Evolutionary conservation across 2,888 invertebrate species (phyloP).

Genomic region (Caenorhabditis doughertyi): DNA sequence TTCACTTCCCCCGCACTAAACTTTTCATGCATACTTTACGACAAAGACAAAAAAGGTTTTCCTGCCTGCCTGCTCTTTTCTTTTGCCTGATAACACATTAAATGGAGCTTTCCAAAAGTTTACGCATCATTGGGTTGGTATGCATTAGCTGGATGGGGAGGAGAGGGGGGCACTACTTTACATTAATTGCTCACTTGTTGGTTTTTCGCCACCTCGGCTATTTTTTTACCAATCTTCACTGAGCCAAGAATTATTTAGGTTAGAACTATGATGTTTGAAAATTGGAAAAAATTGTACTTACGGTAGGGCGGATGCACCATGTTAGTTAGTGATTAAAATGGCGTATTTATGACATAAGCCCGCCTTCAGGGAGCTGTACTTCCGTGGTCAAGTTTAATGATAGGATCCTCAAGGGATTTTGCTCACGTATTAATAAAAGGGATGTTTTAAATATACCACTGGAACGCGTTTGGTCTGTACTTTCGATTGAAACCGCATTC

Average conservation of each 20-base stretch:
- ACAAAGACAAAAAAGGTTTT: slow-evolving; percentile 15
- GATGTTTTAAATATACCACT: no score
- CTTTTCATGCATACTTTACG: slow-evolving; percentile 38
- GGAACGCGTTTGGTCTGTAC: no score
- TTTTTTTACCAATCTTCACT: no score
- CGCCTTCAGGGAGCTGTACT: no score
- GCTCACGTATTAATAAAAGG: no score
- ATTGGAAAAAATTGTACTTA: no score
- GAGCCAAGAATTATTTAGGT: neutral
- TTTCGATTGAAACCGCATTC: no score
- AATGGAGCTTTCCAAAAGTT: slow-evolving; percentile 44
- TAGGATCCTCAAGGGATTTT: no score
- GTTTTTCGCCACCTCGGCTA: slow-evolving; percentile 17
- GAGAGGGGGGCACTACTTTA: slow-evolving; percentile 29
- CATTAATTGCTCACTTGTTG: slow-evolving; percentile 53
- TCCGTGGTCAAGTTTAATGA: no score
- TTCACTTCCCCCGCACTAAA: slow-evolving; percentile 23
- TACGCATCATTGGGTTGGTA: slow-evolving; percentile 44
- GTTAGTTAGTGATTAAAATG: no score
- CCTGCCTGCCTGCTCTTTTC: neutral
- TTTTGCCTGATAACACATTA: slow-evolving; percentile 36
- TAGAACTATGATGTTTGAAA: neutral
- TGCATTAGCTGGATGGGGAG: slow-evolving; percentile 36
- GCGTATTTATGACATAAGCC: no score
- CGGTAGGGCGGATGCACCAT: no score